Conservation (phyloP, 2,797 vertebrate species). For the Gymnopithys bicolor region DNA sequence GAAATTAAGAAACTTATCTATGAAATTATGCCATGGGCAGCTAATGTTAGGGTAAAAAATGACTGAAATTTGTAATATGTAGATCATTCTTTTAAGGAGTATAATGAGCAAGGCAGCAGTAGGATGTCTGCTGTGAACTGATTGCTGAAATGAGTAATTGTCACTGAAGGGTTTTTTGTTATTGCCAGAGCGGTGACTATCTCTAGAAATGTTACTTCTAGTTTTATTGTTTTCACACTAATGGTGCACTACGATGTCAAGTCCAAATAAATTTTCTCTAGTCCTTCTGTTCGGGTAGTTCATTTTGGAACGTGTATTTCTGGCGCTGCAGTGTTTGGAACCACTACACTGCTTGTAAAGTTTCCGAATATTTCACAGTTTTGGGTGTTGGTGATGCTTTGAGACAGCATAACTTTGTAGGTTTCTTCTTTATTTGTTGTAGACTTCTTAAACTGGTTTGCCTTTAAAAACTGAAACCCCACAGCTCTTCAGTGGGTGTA, state of each 20-base stretch:
- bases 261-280: slow-evolving; percentile 73
- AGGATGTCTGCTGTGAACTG: slow-evolving; percentile 39
- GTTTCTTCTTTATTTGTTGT: slow-evolving; percentile 11
- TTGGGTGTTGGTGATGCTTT: slow-evolving; percentile 59
- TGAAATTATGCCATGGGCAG: slow-evolving; percentile 33
- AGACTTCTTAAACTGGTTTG: not conserved
- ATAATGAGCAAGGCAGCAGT: slow-evolving; percentile 42
- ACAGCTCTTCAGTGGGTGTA: not conserved
- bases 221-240: slow-evolving; percentile 74
- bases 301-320: slow-evolving; percentile 66
- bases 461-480: not conserved
- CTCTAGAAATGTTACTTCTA: slow-evolving; percentile 72
- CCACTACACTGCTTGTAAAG: slow-evolving; percentile 7
- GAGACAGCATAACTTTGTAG: not conserved
- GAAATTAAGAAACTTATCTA: not conserved
- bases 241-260: slow-evolving; percentile 74
- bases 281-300: slow-evolving; percentile 72
- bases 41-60: slow-evolving; percentile 31
- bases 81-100: slow-evolving; percentile 16
- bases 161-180: slow-evolving; percentile 49
- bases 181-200: slow-evolving; percentile 43
- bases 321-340: slow-evolving; percentile 66
- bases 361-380: slow-evolving; percentile 59
- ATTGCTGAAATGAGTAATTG: slow-evolving; percentile 60
- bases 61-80: not conserved